These are phyloP conservation scores for Euplagia quadripunctaria DNA, from an alignment of 2,888 invertebrate species.

Conservation along the genomic window DNA sequence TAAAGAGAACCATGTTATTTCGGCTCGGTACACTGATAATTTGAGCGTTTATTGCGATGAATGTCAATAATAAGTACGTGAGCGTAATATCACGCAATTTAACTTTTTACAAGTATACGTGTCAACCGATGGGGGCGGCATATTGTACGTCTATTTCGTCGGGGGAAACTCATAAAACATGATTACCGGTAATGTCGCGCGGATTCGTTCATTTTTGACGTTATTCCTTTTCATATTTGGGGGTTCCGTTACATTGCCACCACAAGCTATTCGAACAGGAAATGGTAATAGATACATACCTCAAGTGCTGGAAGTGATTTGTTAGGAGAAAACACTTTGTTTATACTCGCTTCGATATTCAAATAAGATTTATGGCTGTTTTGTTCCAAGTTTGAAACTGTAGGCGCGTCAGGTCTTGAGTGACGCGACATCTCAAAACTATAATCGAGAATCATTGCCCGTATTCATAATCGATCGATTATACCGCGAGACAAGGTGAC, in stretches of 20 bases:
- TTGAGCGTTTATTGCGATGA: conserved; percentile 53
- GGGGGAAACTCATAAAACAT: conserved; percentile 81
- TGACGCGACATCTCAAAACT: conserved; percentile 58
- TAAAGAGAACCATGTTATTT: conserved; percentile 45
- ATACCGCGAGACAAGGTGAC: conserved; percentile 68
- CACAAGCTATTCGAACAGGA: conserved; percentile 46
- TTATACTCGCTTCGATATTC: conserved; percentile 34
- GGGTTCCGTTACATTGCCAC: conserved; percentile 48
- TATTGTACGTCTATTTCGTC: conserved; percentile 72
- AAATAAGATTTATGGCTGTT: conserved; percentile 29
- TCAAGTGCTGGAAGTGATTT: conserved; percentile 27
- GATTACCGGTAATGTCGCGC: conserved; percentile 78
- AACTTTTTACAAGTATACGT: conserved; percentile 78
- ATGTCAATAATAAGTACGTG: conserved; percentile 58
- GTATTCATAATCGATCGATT: conserved; percentile 80
- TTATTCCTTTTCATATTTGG: conserved; percentile 61
- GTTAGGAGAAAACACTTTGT: conserved; percentile 34
- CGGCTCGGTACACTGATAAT: conserved; percentile 44
- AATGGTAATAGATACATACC: conserved; percentile 36
- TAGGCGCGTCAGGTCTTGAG: conserved; percentile 46
- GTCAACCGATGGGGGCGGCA: conserved; percentile 66
- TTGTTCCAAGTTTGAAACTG: conserved; percentile 42
- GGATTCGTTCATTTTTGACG: conserved; percentile 73
- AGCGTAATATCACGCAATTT: conserved; percentile 68
- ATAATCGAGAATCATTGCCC: conserved; percentile 58